Percentiles rank a stretch among this genome's conserved stretches.
These are phyloP conservation scores for Cryptophagus acutangulus DNA, from an alignment of 2,888 invertebrate genomes.

Conservation along the genomic window DNA sequence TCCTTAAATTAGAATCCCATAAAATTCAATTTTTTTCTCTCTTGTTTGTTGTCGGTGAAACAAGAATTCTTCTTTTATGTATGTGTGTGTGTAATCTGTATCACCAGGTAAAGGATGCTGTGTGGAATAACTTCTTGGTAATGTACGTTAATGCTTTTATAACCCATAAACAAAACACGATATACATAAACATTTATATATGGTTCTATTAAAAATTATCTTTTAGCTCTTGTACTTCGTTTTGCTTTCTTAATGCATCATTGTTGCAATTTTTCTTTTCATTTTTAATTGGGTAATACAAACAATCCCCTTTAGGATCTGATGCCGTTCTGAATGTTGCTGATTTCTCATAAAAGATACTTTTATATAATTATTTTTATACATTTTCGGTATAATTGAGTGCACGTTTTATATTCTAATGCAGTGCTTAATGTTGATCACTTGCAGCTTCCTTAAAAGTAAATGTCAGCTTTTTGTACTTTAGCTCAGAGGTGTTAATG, in stretches of 20 bases:
- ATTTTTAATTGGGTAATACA: too few species aligned
- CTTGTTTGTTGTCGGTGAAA: conserved; percentile 24
- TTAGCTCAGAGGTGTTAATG: too few species aligned
- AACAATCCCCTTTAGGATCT: too few species aligned
- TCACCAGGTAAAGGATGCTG: conserved; percentile 2
- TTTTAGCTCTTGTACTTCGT: background rate
- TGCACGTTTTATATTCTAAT: too few species aligned
- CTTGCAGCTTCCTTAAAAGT: too few species aligned
- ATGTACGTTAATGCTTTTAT: background rate
- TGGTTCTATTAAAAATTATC: background rate
- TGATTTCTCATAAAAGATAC: too few species aligned
- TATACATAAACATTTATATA: background rate
- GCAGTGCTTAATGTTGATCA: too few species aligned
- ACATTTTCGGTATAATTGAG: too few species aligned
- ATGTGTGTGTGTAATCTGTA: background rate
- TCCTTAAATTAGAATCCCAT: conserved; percentile 25
- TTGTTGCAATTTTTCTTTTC: too few species aligned
- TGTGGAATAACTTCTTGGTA: background rate
- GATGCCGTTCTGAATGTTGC: too few species aligned
- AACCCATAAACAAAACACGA: background rate
- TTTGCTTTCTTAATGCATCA: background rate
- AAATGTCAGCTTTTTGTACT: too few species aligned
- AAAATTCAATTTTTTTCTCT: conserved; percentile 19
- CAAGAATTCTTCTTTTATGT: conserved; percentile 17
- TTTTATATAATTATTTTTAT: too few species aligned